Percentiles rank a stretch among this genome's conserved stretches.
These are phyloP conservation scores for Clitarchus hookeri DNA, from an alignment of 2,888 invertebrate genomes.

Conservation along the genomic window DNA sequence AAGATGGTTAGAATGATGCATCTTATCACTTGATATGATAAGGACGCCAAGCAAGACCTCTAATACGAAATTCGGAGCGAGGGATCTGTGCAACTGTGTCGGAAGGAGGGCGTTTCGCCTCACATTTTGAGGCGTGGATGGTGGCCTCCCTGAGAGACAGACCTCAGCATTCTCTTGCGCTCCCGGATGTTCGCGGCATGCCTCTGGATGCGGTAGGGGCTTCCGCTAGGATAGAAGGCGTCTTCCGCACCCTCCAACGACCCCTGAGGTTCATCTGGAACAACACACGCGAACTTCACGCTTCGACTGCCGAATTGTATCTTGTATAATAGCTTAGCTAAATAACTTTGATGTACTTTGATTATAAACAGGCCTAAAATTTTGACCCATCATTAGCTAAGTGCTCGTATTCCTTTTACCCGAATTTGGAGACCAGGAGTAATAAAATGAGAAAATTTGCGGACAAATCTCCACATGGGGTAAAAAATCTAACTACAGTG, in stretches of 20 bases:
- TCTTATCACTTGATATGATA: no score
- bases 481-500: no score
- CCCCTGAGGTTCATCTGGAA: slow-evolving; percentile 30
- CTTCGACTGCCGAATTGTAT: no score
- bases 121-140: slow-evolving; percentile 50
- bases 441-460: no score
- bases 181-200: slow-evolving; percentile 96
- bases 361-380: no score
- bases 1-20: no score
- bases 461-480: no score
- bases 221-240: slow-evolving; percentile 68
- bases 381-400: no score
- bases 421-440: no score
- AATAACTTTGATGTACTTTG: no score
- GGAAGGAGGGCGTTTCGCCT: slow-evolving; percentile 40
- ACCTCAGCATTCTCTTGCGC: slow-evolving; percentile 97
- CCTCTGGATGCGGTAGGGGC: slow-evolving; percentile 85
- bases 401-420: no score
- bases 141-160: slow-evolving; percentile 59
- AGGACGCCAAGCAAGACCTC: background rate
- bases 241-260: slow-evolving; percentile 45
- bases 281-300: background rate
- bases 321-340: no score
- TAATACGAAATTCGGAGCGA: background rate
- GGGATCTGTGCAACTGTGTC: background rate